These are phyloP conservation scores for Zaprionus davidi DNA, from an alignment of 1,140 invertebrate genomes.

Conservation along the genomic window DNA sequence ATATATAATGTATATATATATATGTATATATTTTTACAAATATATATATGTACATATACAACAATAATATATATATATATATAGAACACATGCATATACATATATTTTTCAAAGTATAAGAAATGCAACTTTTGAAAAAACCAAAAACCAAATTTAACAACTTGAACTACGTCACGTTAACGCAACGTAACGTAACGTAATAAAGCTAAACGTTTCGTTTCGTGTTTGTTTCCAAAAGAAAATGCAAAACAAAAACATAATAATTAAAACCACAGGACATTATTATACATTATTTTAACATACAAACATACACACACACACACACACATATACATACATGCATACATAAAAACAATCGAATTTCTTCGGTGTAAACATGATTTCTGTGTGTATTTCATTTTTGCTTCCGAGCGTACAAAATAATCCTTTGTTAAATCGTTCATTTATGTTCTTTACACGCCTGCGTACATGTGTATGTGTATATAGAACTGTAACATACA, in stretches of 20 bases:
- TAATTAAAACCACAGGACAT: slow-evolving; percentile 14
- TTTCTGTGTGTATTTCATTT: slow-evolving; percentile 48
- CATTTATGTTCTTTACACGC: slow-evolving; percentile 40
- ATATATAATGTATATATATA: slow-evolving; percentile 58
- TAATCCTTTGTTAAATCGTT: slow-evolving; percentile 38
- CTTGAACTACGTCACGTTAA: slow-evolving; percentile 20
- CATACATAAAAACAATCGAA: slow-evolving; percentile 16
- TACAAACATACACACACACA: slow-evolving; percentile 25
- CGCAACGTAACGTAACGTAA: slow-evolving; percentile 19
- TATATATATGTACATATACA: slow-evolving; percentile 48
- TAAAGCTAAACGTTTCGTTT: slow-evolving; percentile 33
- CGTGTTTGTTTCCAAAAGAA: slow-evolving; percentile 32
- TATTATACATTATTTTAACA: slow-evolving; percentile 36
- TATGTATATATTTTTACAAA: slow-evolving; percentile 44
- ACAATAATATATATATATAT: slow-evolving; percentile 47
- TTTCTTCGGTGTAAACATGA: slow-evolving; percentile 31
- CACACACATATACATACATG: slow-evolving; percentile 10
- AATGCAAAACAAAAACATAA: slow-evolving; percentile 3
- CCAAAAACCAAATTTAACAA: slow-evolving; percentile 35
- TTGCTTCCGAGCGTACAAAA: slow-evolving; percentile 42
- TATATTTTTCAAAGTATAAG: slow-evolving; percentile 76
- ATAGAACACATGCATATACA: slow-evolving; percentile 55
- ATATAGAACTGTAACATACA: slow-evolving; percentile 10
- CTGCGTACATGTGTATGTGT: slow-evolving; percentile 15
- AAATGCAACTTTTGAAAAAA: slow-evolving; percentile 78